These are phyloP conservation scores for Mastigias papua DNA, from an alignment of 30 jellyfish, hydroid and myxozoan genomes.

Conservation along the genomic window DNA sequence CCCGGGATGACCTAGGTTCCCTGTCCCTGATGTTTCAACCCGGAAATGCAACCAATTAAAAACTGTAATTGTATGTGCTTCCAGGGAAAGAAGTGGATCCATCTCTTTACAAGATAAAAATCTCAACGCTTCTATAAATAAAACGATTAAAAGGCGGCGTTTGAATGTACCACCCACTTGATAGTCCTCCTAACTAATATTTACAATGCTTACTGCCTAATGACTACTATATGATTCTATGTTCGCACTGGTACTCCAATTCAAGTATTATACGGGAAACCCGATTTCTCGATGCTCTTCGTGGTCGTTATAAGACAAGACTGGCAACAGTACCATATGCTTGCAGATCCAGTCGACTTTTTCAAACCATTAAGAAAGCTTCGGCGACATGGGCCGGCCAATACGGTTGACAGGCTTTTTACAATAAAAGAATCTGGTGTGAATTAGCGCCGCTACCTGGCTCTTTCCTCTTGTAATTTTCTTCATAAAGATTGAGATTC, in stretches of 20 bases:
- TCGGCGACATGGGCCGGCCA: no score
- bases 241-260: background rate
- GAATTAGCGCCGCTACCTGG: no score
- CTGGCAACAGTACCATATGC: no score
- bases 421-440: no score
- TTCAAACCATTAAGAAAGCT: no score
- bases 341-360: no score
- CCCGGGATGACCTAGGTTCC: background rate
- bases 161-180: background rate
- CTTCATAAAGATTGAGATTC: no score
- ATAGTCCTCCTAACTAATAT: background rate
- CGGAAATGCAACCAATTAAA: background rate
- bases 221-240: background rate
- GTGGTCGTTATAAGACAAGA: no score
- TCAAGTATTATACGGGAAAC: background rate
- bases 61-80: background rate
- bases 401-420: no score
- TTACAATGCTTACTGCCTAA: conserved; percentile 1
- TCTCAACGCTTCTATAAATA: conserved; percentile 43
- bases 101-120: conserved; percentile 31
- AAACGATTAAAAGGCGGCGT: conserved; percentile 19
- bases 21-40: background rate
- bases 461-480: no score
- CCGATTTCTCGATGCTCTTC: background rate
- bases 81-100: background rate